phyloP scores from a whole-genome alignment of 2,888 invertebrate species.

The Nomada fucata region DNA sequence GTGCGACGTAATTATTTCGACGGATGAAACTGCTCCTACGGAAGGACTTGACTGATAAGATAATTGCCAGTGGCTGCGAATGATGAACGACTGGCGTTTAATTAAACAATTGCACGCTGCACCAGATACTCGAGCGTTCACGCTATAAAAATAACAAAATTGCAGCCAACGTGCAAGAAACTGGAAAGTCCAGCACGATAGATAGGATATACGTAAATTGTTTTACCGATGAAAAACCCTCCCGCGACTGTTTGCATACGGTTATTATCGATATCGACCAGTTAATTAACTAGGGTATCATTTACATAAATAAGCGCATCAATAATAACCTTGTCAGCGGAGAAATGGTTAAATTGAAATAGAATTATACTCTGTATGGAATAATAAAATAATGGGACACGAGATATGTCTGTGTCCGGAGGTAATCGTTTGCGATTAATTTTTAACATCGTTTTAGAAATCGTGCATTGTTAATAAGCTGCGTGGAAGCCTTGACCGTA shows the following conservation, averaged over 20 bases:
- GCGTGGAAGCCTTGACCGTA: slow-evolving; percentile 50
- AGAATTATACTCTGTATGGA: not conserved
- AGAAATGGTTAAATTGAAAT: not conserved
- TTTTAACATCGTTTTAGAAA: slow-evolving; percentile 46
- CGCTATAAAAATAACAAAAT: not conserved
- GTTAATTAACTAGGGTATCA: too few relatives aligned
- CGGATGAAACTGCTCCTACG: not conserved
- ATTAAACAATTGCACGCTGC: not conserved
- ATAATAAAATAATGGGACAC: not conserved
- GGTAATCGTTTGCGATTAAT: not conserved
- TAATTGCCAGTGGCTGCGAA: slow-evolving; percentile 1
- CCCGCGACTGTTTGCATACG: too few relatives aligned
- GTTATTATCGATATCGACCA: too few relatives aligned
- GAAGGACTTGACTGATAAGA: slow-evolving; percentile 17
- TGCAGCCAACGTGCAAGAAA: too few relatives aligned
- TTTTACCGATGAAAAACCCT: too few relatives aligned
- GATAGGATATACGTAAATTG: too few relatives aligned
- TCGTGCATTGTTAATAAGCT: slow-evolving; percentile 36
- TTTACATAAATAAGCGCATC: too few relatives aligned
- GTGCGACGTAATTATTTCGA: not conserved
- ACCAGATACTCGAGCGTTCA: not conserved
- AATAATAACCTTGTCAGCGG: too few relatives aligned
- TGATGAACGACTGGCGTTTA: not conserved
- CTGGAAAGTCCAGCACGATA: not conserved
- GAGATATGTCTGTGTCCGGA: not conserved